Evolutionary conservation across 2,113 vertebrate genomes (phyloP).

Genomic region (Megaceryle torquata): DNA sequence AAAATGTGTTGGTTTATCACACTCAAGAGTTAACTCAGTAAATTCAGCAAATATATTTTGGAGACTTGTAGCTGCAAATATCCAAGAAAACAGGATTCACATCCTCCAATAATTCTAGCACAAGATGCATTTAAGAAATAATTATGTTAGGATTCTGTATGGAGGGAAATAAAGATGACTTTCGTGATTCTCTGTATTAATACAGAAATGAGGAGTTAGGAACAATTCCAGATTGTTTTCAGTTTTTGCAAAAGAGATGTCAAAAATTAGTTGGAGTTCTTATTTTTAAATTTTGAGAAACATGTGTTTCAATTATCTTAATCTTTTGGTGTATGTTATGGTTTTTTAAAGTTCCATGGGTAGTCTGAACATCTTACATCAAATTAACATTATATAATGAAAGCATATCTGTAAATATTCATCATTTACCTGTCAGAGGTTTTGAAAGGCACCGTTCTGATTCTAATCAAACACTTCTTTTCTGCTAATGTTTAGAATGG

Average conservation of each 20-base stretch:
- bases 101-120: background rate
- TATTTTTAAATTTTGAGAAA: background rate
- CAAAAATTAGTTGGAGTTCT: background rate
- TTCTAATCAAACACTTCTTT: conserved; percentile 46
- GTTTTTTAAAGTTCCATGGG: background rate
- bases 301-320: background rate
- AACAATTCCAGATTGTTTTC: background rate
- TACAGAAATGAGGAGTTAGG: background rate
- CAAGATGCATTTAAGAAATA: background rate
- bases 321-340: background rate
- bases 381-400: background rate
- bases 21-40: background rate
- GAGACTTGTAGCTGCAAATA: background rate
- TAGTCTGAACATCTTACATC: background rate
- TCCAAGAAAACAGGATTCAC: background rate
- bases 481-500: conserved; percentile 31
- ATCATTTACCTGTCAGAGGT: conserved; percentile 26
- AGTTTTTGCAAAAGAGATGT: background rate
- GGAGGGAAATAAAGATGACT: background rate
- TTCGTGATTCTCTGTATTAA: background rate
- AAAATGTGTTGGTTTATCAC: background rate
- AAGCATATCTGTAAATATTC: conserved; percentile 27
- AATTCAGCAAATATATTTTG: background rate
- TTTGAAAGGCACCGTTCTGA: conserved; percentile 35
- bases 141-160: background rate